These are phyloP conservation scores for Parotocinclus haroldoi DNA, from an alignment of 2,797 vertebrate genomes.

Conservation along the genomic window DNA sequence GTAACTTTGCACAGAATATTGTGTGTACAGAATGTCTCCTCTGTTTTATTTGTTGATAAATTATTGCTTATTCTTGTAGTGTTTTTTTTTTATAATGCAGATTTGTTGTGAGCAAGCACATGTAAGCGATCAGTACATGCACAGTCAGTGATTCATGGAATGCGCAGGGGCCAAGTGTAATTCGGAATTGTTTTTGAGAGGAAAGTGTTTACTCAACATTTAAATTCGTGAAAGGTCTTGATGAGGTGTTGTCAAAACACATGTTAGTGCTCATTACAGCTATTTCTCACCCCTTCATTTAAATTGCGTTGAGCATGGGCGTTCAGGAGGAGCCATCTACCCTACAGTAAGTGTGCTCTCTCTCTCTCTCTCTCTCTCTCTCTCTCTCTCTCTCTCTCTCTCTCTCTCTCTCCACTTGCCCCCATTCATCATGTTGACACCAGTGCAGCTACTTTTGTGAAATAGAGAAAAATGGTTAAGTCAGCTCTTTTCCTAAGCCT, in stretches of 20 bases:
- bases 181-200: conserved; percentile 25
- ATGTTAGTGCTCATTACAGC: conserved; percentile 56
- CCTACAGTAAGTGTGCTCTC: conserved; percentile 48
- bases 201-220: conserved; percentile 42
- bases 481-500: conserved; percentile 69
- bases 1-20: conserved; percentile 6
- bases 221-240: conserved; percentile 46
- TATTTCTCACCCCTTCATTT: conserved; percentile 55
- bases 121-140: conserved; percentile 28
- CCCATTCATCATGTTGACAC: conserved; percentile 78
- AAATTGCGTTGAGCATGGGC: conserved; percentile 48
- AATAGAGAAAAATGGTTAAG: conserved; percentile 77
- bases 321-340: conserved; percentile 48
- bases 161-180: conserved; percentile 12
- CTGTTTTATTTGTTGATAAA: conserved; percentile 41
- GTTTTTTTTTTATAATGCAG: conserved; percentile 25
- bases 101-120: background rate
- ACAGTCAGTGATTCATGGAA: conserved; percentile 35
- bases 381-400: conserved; percentile 48
- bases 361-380: conserved; percentile 46
- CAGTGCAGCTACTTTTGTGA: conserved; percentile 72
- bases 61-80: conserved; percentile 25
- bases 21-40: background rate
- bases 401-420: conserved; percentile 49
- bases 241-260: conserved; percentile 50